A percentile compares a stretch with the other conserved stretches of the same genome.
Conservation (phyloP, 1,140 invertebrate species). For the Schlechtendalia chinensis region DNA sequence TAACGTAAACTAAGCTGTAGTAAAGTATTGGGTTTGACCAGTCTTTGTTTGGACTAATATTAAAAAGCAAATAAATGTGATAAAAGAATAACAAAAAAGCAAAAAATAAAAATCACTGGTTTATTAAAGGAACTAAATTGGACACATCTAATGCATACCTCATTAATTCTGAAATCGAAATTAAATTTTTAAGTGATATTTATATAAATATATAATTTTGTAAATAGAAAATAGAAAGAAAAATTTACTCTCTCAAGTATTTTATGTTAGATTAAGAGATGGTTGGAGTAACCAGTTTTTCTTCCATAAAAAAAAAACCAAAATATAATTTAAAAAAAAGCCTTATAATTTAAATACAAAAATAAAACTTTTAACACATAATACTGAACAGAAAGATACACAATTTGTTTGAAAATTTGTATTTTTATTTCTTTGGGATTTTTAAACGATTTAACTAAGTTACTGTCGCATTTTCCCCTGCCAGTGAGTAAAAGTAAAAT, state of each 20-base stretch:
- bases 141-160: background rate
- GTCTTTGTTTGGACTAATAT: slow-evolving; percentile 8
- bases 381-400: slow-evolving; percentile 46
- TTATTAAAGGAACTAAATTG: slow-evolving; percentile 36
- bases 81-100: slow-evolving; percentile 6
- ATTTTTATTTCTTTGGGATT: background rate
- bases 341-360: slow-evolving; percentile 50
- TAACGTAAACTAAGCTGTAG: slow-evolving; percentile 11
- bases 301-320: background rate
- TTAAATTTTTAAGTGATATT: slow-evolving; percentile 32
- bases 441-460: slow-evolving; percentile 15
- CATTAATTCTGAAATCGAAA: slow-evolving; percentile 25
- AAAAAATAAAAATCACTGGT: slow-evolving; percentile 31
- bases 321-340: slow-evolving; percentile 40
- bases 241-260: background rate
- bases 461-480: slow-evolving; percentile 38
- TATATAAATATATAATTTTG: slow-evolving; percentile 30
- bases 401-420: slow-evolving; percentile 9
- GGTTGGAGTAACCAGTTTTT: slow-evolving; percentile 1
- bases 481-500: slow-evolving; percentile 42
- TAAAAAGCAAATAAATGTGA: slow-evolving; percentile 15
- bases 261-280: background rate
- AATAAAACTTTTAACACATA: slow-evolving; percentile 50
- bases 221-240: slow-evolving; percentile 36
- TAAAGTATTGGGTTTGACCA: slow-evolving; percentile 12